A percentile compares a stretch with the other conserved stretches of the same genome.
Conservation (phyloP, 2,113 vertebrate species). For the Dissostichus mawsoni region DNA sequence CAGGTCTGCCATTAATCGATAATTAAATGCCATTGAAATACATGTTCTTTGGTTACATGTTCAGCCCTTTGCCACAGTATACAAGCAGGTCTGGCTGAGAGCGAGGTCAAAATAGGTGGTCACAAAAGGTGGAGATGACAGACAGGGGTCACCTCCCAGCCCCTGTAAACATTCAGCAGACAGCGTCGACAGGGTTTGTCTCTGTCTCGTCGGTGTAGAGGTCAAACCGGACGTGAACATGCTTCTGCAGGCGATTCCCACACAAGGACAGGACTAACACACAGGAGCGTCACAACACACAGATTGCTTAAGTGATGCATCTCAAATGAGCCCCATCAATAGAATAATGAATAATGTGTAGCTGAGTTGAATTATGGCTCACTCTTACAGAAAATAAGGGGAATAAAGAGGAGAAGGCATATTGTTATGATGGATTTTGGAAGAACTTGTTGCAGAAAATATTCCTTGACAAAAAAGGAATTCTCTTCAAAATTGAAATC, state of each 20-base stretch:
- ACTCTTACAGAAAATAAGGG: constrained; percentile 9
- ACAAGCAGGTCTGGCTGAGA: constrained; percentile 17
- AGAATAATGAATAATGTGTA: constrained; percentile 25
- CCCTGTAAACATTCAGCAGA: constrained; percentile 46
- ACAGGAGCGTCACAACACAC: background rate
- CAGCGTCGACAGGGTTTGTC: constrained; percentile 45
- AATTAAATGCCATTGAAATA: constrained; percentile 48
- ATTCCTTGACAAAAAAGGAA: too few species aligned
- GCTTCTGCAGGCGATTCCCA: constrained; percentile 40
- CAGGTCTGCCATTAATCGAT: constrained; percentile 48
- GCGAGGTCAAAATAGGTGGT: constrained; percentile 50
- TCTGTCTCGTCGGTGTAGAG: constrained; percentile 24
- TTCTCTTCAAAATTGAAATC: background rate
- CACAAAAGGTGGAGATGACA: constrained; percentile 37
- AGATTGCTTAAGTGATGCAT: constrained; percentile 57
- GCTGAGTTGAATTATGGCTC: background rate
- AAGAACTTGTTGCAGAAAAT: background rate
- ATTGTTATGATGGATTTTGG: background rate
- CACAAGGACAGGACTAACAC: constrained; percentile 46
- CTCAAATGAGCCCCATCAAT: constrained; percentile 52
- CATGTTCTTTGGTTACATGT: constrained; percentile 35
- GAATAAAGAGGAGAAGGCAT: constrained; percentile 3
- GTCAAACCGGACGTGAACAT: constrained; percentile 55
- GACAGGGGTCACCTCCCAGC: constrained; percentile 40
- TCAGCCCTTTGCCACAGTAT: constrained; percentile 3